These are phyloP conservation scores for Clarias gariepinus DNA, from an alignment of 2,113 vertebrate species.

Conservation along the genomic window DNA sequence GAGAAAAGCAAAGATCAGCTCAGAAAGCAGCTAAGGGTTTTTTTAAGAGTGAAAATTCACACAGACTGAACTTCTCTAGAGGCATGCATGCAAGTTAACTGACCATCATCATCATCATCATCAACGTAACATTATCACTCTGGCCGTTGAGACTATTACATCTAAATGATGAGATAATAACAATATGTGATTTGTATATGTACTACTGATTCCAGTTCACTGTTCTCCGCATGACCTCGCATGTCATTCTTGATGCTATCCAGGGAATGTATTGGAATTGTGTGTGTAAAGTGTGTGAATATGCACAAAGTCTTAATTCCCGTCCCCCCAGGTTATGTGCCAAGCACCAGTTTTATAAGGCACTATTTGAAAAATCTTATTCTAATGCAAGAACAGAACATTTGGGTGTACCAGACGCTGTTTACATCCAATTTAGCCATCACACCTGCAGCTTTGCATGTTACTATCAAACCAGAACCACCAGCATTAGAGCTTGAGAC, in stretches of 20 bases:
- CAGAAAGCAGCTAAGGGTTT: conserved; percentile 36
- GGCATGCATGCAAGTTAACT: background rate
- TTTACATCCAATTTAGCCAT: background rate
- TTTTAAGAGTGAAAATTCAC: background rate
- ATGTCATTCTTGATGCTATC: background rate
- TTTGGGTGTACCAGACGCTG: background rate
- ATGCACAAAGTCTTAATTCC: background rate
- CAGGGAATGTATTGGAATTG: background rate
- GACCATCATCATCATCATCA: background rate
- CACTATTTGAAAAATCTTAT: background rate
- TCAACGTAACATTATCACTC: background rate
- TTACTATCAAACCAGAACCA: background rate
- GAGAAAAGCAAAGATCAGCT: conserved; percentile 46
- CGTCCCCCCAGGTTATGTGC: too few relatives aligned
- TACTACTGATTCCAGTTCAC: background rate
- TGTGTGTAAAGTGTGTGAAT: background rate
- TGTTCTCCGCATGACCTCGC: background rate
- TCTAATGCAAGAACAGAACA: too few relatives aligned
- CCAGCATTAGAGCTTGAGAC: background rate
- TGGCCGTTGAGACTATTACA: background rate
- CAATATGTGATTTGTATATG: background rate
- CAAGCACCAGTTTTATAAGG: background rate
- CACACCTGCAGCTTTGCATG: background rate
- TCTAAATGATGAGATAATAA: background rate
- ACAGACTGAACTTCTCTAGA: conserved; percentile 19